Evolutionary conservation across 2,797 vertebrate genomes (phyloP), one percentile per base, ranked within the genome.

Genomic region (Rhincodon typus): DNA sequence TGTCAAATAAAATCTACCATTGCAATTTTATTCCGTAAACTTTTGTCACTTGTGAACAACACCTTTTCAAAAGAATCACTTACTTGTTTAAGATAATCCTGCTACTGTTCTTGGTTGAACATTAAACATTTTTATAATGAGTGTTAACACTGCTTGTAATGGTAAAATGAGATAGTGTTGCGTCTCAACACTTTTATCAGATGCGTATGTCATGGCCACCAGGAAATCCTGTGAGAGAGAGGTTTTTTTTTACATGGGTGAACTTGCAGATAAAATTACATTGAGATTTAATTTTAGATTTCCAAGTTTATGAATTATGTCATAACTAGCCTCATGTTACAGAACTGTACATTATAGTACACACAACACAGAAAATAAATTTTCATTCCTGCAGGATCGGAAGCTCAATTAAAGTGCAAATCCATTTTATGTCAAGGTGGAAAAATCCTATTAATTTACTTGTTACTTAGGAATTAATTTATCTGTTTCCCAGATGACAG

Each of bases 341-440:
- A 57, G 15, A 62, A 90, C 34, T 2, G 21, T 86, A 38, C 46
- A 34, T 1, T 90, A 57, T n/a, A 66, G 17, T 30, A n/a, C 57
- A 57, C 5, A n/a, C 34, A 66, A 66, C 8, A 1, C 4, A n/a
- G 15, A n/a, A n/a, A 90, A 93, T n/a, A 69, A 13, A 21, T 38
- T 4, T 4, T 42, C 21, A 93, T 93, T 67, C 66, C 90, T 67
- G 66, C 25, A 42, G 21, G 62, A 93, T 21, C 7, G 19, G 10
- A 19, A 93, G 62, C 94, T 74, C 12, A 94, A 94, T 74, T 94
- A 94, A 94, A 42, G 70, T 94, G 30, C 50, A 94, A 19, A 13
- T 50, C 72, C 25, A 74, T 23, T 34, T 27, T 46, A 72, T 50
- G 42, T 72, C 25, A 30, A 27, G 72, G 42, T 50, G 42, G 21